A percentile compares a stretch with the other conserved stretches of the same genome.
Evolutionary conservation across 2,797 vertebrate genomes (phyloP).

Genomic region (Mycteria americana): DNA sequence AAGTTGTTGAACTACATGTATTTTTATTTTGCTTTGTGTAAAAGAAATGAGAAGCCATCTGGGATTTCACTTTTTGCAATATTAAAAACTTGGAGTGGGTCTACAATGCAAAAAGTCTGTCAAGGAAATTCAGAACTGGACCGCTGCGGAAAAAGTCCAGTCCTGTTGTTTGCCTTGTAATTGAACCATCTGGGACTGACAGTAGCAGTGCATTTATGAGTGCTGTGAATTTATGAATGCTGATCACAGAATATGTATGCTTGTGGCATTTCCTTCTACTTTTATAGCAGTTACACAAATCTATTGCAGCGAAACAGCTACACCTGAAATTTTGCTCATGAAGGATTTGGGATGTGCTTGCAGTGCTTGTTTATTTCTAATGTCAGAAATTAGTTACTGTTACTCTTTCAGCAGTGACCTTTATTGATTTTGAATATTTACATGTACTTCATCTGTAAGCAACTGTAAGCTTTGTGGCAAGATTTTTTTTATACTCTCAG

Average conservation of each 20-base stretch:
- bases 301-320: neutral
- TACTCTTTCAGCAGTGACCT: neutral
- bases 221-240: neutral
- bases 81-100: neutral
- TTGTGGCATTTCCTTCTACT: neutral
- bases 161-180: neutral
- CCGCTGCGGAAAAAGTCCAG: neutral
- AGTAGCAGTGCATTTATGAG: neutral
- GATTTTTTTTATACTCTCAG: neutral
- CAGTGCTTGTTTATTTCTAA: neutral
- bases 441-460: neutral
- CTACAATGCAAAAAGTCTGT: neutral
- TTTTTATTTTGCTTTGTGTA: neutral
- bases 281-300: neutral
- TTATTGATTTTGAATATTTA: neutral
- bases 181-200: neutral
- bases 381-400: neutral
- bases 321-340: neutral
- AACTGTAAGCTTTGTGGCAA: neutral
- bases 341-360: neutral
- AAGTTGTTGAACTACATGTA: neutral
- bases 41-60: neutral
- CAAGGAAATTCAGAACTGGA: neutral
- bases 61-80: neutral
- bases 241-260: neutral